Conservation (phyloP, 2,113 vertebrate genomes). For the Sialia sialis region DNA sequence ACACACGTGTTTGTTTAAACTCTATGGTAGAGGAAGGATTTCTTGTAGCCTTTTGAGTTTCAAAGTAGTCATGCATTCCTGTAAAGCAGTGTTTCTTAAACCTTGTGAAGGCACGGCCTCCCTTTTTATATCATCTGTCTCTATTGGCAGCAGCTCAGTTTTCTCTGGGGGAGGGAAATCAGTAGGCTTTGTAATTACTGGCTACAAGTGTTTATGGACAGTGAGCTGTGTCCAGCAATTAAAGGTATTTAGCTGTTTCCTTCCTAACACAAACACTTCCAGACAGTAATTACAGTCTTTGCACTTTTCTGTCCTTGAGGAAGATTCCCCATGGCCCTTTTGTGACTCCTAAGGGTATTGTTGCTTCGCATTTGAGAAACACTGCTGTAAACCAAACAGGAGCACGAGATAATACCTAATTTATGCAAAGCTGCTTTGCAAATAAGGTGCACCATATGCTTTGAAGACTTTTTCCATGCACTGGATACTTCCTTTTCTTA, state of each 20-base stretch:
- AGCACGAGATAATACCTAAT: background rate
- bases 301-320: background rate
- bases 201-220: background rate
- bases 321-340: background rate
- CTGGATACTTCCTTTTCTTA: slow-evolving; percentile 11
- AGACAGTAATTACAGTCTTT: background rate
- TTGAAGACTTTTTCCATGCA: slow-evolving; percentile 51
- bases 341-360: background rate
- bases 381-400: slow-evolving; percentile 1
- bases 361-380: slow-evolving; percentile 13
- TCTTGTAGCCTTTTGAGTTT: slow-evolving; percentile 34
- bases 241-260: background rate
- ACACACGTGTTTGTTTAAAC: background rate
- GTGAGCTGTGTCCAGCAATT: background rate
- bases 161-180: background rate
- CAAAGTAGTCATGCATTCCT: slow-evolving; percentile 23
- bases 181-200: background rate
- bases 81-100: background rate
- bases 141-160: background rate
- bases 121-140: background rate
- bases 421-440: slow-evolving; percentile 47
- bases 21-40: background rate
- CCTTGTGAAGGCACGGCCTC: background rate
- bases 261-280: background rate
- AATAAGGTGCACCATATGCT: slow-evolving; percentile 15